Evolutionary conservation across 2,797 vertebrate species (phyloP).

Genomic region (Tenualosa ilisha): DNA sequence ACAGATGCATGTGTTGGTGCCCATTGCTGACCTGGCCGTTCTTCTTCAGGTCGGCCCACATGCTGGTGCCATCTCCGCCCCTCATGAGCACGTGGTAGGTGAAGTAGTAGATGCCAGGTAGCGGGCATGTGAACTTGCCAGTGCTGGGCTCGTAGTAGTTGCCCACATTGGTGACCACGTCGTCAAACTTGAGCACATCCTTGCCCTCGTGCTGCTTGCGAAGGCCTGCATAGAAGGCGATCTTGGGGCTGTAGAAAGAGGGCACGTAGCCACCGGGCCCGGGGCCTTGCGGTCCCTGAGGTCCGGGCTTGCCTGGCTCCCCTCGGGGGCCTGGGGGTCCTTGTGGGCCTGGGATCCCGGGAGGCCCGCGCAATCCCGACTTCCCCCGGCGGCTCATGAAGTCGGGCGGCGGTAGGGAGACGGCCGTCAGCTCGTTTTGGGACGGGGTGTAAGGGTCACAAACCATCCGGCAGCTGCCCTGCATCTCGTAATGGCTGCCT

Average conservation of each 20-base stretch:
- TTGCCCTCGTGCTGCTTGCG: conserved; percentile 84
- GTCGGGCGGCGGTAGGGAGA: conserved; percentile 78
- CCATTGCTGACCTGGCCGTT: conserved; percentile 80
- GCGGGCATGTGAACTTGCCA: conserved; percentile 87
- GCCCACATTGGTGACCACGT: conserved; percentile 88
- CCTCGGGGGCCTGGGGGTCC: conserved; percentile 78
- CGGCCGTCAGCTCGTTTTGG: conserved; percentile 63
- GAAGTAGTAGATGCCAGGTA: conserved; percentile 85
- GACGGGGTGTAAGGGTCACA: conserved; percentile 81
- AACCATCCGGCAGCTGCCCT: conserved; percentile 88
- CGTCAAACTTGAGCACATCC: conserved; percentile 85
- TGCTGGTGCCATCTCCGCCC: conserved; percentile 85
- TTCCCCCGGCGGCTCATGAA: conserved; percentile 85
- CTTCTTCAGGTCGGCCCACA: conserved; percentile 88
- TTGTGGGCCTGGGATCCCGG: conserved; percentile 80
- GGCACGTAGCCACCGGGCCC: conserved; percentile 79
- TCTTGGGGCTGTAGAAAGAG: conserved; percentile 82
- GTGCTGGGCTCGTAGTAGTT: conserved; percentile 88
- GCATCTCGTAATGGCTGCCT: conserved; percentile 89
- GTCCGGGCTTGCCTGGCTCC: conserved; percentile 79
- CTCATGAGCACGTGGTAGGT: conserved; percentile 86
- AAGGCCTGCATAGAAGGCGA: conserved; percentile 86
- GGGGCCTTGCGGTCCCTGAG: conserved; percentile 78
- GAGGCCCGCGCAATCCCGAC: conserved; percentile 81
- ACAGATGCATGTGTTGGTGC: not conserved